Percentiles rank a stretch among this genome's conserved stretches.
phyloP scores from a whole-genome alignment of 2,888 invertebrate genomes.

The Plagiodera versicolora region DNA sequence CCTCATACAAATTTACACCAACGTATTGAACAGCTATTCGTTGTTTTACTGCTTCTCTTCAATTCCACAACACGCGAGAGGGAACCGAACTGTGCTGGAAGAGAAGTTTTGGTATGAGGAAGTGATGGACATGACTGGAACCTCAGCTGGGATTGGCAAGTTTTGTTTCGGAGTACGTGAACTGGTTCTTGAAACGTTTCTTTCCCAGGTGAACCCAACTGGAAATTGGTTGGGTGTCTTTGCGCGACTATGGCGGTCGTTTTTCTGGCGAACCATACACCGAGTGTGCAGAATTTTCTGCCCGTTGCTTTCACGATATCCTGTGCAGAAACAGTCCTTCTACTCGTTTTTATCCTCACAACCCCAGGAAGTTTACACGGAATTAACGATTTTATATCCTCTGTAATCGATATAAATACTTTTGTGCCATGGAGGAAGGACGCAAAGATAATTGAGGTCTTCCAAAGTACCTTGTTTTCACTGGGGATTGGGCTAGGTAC shows the following conservation, averaged over 20 bases:
- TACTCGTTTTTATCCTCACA: constrained; percentile 15
- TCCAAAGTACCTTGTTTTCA: constrained; percentile 19
- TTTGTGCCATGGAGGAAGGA: constrained; percentile 20
- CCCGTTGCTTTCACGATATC: constrained; percentile 13
- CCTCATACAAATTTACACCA: constrained; percentile 25
- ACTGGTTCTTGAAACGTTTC: too few relatives aligned
- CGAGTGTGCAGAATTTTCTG: constrained; percentile 14
- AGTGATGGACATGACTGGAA: constrained; percentile 11
- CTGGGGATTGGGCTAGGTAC: constrained; percentile 25
- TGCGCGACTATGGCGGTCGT: constrained; percentile 15
- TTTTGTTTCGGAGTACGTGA: neutral
- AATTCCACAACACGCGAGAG: constrained; percentile 13
- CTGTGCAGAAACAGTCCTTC: constrained; percentile 11
- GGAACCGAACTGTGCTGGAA: neutral
- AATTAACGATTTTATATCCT: constrained; percentile 12
- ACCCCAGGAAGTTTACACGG: constrained; percentile 19
- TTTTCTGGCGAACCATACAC: constrained; percentile 17
- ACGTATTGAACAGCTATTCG: constrained; percentile 21
- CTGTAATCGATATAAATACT: constrained; percentile 7
- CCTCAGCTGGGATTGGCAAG: too few relatives aligned
- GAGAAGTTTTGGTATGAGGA: constrained; percentile 23
- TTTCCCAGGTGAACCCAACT: constrained; percentile 21
- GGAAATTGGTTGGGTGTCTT: constrained; percentile 22
- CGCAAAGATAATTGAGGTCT: constrained; percentile 10
- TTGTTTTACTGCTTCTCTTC: constrained; percentile 20